Conservation (phyloP, 2,888 invertebrate genomes). For the Drosophila rubida region DNA sequence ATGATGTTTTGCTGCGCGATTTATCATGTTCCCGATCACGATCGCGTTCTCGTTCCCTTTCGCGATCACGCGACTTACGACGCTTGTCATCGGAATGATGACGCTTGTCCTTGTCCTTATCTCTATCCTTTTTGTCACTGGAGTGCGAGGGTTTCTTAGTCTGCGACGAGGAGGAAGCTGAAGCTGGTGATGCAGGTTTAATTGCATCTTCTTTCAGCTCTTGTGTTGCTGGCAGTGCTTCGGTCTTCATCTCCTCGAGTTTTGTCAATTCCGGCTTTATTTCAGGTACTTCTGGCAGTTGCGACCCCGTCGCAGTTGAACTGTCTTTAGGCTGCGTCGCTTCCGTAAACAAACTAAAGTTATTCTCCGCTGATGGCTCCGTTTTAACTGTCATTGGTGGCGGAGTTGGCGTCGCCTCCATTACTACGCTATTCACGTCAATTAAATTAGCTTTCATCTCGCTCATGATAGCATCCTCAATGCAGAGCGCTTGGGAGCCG, state of each 20-base stretch:
- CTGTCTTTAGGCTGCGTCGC: constrained; percentile 18
- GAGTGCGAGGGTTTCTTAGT: constrained; percentile 70
- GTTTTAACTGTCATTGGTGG: constrained; percentile 3
- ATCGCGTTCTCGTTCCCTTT: constrained; percentile 49
- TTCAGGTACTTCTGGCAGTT: constrained; percentile 20
- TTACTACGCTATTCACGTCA: constrained; percentile 35
- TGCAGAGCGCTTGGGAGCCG: constrained; percentile 31
- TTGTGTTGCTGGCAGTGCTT: not conserved
- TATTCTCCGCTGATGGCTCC: constrained; percentile 21
- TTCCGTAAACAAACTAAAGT: constrained; percentile 18
- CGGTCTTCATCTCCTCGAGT: not conserved
- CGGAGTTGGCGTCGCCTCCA: constrained; percentile 15
- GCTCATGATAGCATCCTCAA: constrained; percentile 68
- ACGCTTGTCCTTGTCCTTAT: constrained; percentile 49
- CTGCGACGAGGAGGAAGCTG: constrained; percentile 71
- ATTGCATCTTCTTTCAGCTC: too few species aligned
- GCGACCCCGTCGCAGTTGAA: not conserved
- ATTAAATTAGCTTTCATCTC: constrained; percentile 63
- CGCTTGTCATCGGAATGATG: constrained; percentile 59
- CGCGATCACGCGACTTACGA: constrained; percentile 53
- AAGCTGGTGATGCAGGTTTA: constrained; percentile 50
- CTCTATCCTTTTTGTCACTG: not conserved
- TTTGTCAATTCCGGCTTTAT: constrained; percentile 15
- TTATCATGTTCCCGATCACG: constrained; percentile 62
- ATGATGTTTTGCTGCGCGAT: constrained; percentile 57